Conservation (phyloP, 2,888 invertebrate species). For the Agrochola lychnidis region DNA sequence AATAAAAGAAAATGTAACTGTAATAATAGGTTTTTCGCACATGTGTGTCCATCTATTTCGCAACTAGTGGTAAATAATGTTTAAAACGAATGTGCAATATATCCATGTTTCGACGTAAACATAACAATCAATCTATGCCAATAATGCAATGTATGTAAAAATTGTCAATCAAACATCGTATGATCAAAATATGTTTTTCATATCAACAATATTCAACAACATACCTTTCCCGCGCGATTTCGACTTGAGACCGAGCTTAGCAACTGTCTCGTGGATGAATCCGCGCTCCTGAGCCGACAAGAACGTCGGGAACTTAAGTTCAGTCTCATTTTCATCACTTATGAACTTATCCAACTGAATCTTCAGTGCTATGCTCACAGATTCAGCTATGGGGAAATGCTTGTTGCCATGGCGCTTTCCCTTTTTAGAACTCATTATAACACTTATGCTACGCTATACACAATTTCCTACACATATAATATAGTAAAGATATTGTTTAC, state of each 20-base stretch:
- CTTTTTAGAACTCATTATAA: conserved; percentile 85
- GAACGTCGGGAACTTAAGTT: conserved; percentile 93
- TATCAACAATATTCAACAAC: conserved; percentile 24
- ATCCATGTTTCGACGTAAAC: not conserved
- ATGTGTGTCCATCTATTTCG: conserved; percentile 19
- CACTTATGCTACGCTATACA: conserved; percentile 25
- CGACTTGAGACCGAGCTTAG: conserved; percentile 93
- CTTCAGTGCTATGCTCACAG: conserved; percentile 88
- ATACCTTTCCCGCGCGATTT: conserved; percentile 95
- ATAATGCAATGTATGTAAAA: not conserved
- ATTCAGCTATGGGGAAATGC: conserved; percentile 87
- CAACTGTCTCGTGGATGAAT: conserved; percentile 94
- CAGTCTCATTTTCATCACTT: conserved; percentile 87
- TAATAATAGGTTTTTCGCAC: not conserved
- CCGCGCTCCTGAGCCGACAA: conserved; percentile 94
- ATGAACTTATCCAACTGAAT: conserved; percentile 88
- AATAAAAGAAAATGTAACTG: not conserved
- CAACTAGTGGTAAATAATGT: conserved; percentile 27
- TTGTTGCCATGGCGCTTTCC: conserved; percentile 85
- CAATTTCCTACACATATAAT: conserved; percentile 39
- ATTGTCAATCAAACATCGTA: not conserved
- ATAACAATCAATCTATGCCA: not conserved
- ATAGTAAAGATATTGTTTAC: conserved; percentile 56
- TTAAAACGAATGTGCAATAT: not conserved
- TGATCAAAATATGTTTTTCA: conserved; percentile 34